These are phyloP conservation scores for Raja brachyura DNA, from an alignment of 2,113 vertebrate species.

Conservation along the genomic window DNA sequence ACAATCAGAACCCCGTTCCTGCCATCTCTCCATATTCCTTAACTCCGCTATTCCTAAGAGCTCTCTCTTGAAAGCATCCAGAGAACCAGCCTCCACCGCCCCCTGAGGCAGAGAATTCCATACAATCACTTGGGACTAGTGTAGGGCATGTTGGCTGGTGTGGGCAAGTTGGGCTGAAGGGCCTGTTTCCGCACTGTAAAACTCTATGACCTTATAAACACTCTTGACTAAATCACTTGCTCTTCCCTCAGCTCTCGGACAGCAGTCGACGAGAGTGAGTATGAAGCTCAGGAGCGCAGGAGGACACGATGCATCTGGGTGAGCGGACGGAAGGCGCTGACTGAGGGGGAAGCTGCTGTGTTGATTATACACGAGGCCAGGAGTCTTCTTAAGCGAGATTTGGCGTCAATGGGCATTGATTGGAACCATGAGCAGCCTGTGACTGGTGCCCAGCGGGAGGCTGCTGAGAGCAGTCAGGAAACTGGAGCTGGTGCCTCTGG, in stretches of 20 bases:
- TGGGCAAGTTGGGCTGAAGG: too few relatives aligned
- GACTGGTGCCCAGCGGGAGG: constrained; percentile 20
- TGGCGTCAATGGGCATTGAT: constrained; percentile 74
- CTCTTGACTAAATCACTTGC: background rate
- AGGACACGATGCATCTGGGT: constrained; percentile 72
- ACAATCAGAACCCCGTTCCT: too few relatives aligned
- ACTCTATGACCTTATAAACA: too few relatives aligned
- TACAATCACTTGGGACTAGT: too few relatives aligned
- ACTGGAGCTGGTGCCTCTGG: constrained; percentile 51
- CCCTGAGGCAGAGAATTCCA: too few relatives aligned
- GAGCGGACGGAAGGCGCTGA: constrained; percentile 71
- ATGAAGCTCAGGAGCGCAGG: constrained; percentile 75
- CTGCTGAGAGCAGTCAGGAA: constrained; percentile 44
- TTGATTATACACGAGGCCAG: constrained; percentile 80
- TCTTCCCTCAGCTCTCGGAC: constrained; percentile 58
- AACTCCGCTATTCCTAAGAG: too few relatives aligned
- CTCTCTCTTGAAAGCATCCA: too few relatives aligned
- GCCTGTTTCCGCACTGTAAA: too few relatives aligned
- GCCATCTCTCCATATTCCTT: too few relatives aligned
- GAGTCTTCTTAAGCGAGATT: constrained; percentile 78
- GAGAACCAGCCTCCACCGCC: too few relatives aligned
- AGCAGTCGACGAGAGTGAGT: constrained; percentile 86
- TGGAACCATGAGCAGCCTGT: constrained; percentile 64
- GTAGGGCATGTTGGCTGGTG: too few relatives aligned
- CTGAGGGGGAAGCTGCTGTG: constrained; percentile 74